Evolutionary conservation across 2,888 invertebrate genomes (phyloP).

Genomic region (Clanis bilineata): DNA sequence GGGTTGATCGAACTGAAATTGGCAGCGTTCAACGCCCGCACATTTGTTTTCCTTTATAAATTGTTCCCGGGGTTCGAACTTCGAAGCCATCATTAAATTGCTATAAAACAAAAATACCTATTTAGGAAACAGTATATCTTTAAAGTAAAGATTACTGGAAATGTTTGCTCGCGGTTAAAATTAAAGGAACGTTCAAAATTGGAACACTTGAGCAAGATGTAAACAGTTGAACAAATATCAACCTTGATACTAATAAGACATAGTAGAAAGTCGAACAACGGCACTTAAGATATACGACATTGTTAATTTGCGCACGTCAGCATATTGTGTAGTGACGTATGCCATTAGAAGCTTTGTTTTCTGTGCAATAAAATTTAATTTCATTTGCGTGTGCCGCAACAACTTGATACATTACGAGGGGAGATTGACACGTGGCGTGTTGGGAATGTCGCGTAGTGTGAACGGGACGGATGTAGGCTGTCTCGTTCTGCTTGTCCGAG

Average conservation of each 20-base stretch:
- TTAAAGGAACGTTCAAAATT: slow-evolving; percentile 49
- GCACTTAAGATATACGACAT: slow-evolving; percentile 24
- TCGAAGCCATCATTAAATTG: slow-evolving; percentile 34
- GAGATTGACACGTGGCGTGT: slow-evolving; percentile 68
- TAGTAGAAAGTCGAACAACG: slow-evolving; percentile 38
- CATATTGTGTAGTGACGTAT: slow-evolving; percentile 33
- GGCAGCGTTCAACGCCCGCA: slow-evolving; percentile 66
- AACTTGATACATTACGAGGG: slow-evolving; percentile 60
- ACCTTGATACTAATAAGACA: slow-evolving; percentile 36
- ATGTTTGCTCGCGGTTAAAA: slow-evolving; percentile 29
- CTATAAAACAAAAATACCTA: background rate
- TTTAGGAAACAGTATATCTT: slow-evolving; percentile 21
- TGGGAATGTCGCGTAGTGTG: slow-evolving; percentile 57
- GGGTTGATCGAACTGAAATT: slow-evolving; percentile 77
- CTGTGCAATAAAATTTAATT: slow-evolving; percentile 57
- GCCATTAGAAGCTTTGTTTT: slow-evolving; percentile 60
- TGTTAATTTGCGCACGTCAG: slow-evolving; percentile 17
- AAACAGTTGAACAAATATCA: slow-evolving; percentile 33
- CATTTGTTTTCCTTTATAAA: slow-evolving; percentile 58
- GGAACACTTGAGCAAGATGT: slow-evolving; percentile 40
- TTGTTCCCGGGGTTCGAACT: slow-evolving; percentile 45
- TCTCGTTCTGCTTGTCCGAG: slow-evolving; percentile 61
- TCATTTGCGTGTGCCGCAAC: slow-evolving; percentile 49
- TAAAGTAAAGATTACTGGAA: slow-evolving; percentile 37
- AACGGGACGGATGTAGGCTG: slow-evolving; percentile 47